Evolutionary conservation across 2,113 vertebrate genomes (phyloP), one percentile per base, ranked within the genome.

Genomic region (Xyrauchen texanus): DNA sequence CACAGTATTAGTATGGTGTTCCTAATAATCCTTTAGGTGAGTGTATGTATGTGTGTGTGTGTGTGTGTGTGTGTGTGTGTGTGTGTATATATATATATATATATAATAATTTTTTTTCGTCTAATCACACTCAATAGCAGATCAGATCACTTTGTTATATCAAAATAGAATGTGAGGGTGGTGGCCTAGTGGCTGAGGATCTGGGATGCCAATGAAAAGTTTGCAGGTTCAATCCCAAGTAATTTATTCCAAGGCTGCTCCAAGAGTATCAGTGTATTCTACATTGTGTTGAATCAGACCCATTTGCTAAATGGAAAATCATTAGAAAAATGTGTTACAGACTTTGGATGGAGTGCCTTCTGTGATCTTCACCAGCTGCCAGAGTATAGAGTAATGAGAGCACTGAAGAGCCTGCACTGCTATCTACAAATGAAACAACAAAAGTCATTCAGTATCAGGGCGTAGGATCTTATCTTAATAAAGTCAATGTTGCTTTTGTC

Each of bases 291-390:
- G 0, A 13, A 68, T 15, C 8, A 15, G 4, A 61, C 7, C 7
- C 16, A 15, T 15, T 3, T 15, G 4, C n/a, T 6, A 61, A 61
- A 15, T n/a, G 6, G n/a, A 61, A 15, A 42, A 16, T 10, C 8
- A 42, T 42, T 34, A 11, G 9, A 5, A 21, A 42, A 34, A 42
- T 9, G 21, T 42, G 21, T 42, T 21, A 74, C 58, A 80, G n/a
- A 93, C 97, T 95, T 98, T 99, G 89, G 95, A 95, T 86, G 97
- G 97, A 71, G 95, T 93, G 61, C 97, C 96, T 84, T 98, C 97
- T 15, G 97, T 98, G 92, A 98, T 95, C 87, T 97, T 98, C 89
- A 99, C 97, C 91, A 99, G 93, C 91, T 99, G 97, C 97, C 97
- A 99, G 49, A 99, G 95, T 90, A 99, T 95, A 52, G 97, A 98